Evolutionary conservation across 2,113 vertebrate genomes (phyloP), one percentile per base, ranked within the genome.

Genomic region (Cygnus buccinator): DNA sequence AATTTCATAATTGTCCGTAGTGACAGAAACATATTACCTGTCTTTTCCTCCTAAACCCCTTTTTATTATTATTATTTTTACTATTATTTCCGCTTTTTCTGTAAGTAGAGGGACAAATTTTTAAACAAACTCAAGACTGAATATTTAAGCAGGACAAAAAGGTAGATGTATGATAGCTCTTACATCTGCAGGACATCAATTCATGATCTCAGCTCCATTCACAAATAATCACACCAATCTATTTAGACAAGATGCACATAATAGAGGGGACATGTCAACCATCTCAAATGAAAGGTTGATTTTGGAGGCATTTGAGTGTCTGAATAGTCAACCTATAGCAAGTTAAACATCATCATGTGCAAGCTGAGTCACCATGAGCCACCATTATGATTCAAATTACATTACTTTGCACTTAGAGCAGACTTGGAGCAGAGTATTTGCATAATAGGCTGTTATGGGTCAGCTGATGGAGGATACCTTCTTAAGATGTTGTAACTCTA

Each of bases 201-300:
- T 55, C 1, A 13, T 61, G n/a, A 39, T 83, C 28, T 90, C 21
- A 41, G 28, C 13, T 83, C 25, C 2, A 0, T 26, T 75, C 1
- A 8, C 54, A 62, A 37, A 33, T 28, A 52, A 62, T 39, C 13
- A 52, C 35, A 62, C 8, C n/a, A 29, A 39, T 57, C 39, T 61
- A 5, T 70, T 35, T 23, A 39, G 39, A 10, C 6, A 73, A 33
- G 59, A 29, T 0, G 0, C 20, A 33, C 18, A 25, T 0, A n/a
- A 25, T 11, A 6, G 1, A 37, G 11, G 62, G 6, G 37, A 41
- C 31, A 41, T 19, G 19, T 4, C n/a, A 55, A 2, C 31, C 29
- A 29, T 21, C n/a, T 75, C 52, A 35, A 44, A 23, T 41, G 43
- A 68, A 7, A 83, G 10, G 35, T 3, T 73, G 46, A 23, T 1